Evolutionary conservation across 2,888 invertebrate genomes (phyloP).

Genomic region (Caenorhabditis auriculariae): DNA sequence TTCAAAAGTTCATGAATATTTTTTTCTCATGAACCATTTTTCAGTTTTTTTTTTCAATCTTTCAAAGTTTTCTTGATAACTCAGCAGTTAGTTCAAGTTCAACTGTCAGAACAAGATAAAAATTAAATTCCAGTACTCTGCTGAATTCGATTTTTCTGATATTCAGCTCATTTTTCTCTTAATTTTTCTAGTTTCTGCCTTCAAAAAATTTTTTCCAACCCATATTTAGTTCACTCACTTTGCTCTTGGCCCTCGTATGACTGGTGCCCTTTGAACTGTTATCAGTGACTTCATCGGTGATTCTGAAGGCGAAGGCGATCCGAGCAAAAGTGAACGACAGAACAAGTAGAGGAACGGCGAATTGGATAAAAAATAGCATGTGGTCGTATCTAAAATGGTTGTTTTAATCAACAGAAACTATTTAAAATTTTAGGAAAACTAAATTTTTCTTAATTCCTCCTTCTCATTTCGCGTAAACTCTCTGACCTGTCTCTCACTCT

Average conservation of each 20-base stretch:
- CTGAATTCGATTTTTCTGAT: too few species aligned
- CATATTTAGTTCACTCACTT: slow-evolving; percentile 13
- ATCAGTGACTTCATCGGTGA: slow-evolving; percentile 30
- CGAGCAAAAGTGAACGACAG: slow-evolving; percentile 48
- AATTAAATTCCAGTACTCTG: too few species aligned
- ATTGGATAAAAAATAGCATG: slow-evolving; percentile 49
- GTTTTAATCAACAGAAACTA: too few species aligned
- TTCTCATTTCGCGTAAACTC: not conserved
- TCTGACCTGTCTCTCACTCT: not conserved
- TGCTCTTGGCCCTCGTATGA: slow-evolving; percentile 46
- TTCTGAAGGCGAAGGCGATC: slow-evolving; percentile 42
- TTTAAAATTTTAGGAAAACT: not conserved
- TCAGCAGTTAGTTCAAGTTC: too few species aligned
- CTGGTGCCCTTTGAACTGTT: slow-evolving; percentile 28
- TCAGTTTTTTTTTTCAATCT: too few species aligned
- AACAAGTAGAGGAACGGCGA: slow-evolving; percentile 50
- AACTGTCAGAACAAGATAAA: too few species aligned
- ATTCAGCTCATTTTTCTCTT: too few species aligned
- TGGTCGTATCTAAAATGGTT: slow-evolving; percentile 46
- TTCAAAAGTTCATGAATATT: not conserved
- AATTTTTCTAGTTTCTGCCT: too few species aligned
- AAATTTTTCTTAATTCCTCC: not conserved
- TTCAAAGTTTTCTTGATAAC: too few species aligned
- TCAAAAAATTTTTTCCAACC: too few species aligned
- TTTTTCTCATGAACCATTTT: too few species aligned